Conservation (phyloP, 2,888 invertebrate genomes). For the Protophormia terraenovae region DNA sequence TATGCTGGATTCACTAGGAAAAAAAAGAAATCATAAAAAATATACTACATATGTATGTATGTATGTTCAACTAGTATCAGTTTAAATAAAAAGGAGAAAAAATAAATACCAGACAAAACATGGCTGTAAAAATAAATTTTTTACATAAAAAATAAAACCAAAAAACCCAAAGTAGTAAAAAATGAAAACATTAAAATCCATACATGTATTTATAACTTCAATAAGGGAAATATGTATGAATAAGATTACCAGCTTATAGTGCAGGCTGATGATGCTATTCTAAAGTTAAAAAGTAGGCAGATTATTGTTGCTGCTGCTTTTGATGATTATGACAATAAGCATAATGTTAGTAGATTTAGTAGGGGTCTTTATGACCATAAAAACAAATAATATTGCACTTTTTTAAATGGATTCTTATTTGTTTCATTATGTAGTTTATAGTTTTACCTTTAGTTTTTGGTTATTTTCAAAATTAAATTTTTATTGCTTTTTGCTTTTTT, state of each 20-base stretch:
- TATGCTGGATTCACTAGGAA: slow-evolving; percentile 29
- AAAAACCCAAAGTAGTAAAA: slow-evolving; percentile 5
- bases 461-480: slow-evolving; percentile 7
- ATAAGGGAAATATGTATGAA: slow-evolving; percentile 24
- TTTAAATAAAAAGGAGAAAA: background rate
- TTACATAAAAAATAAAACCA: slow-evolving; percentile 3
- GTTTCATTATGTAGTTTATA: slow-evolving; percentile 3
- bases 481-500: slow-evolving; percentile 58
- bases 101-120: slow-evolving; percentile 58
- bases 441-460: slow-evolving; percentile 25
- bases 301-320: background rate
- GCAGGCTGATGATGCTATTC: background rate
- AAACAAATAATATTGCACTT: slow-evolving; percentile 14
- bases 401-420: background rate
- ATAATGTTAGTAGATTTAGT: background rate
- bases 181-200: slow-evolving; percentile 37
- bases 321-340: background rate
- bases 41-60: slow-evolving; percentile 11
- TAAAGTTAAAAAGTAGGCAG: background rate
- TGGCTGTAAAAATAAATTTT: slow-evolving; percentile 41
- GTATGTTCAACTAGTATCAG: slow-evolving; percentile 46
- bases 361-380: slow-evolving; percentile 7
- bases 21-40: slow-evolving; percentile 50
- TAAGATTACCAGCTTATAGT: background rate
- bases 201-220: slow-evolving; percentile 26